Base-by-base conservation (phyloP, 2,888 invertebrate species). In the Stenodema calcarata region DNA sequence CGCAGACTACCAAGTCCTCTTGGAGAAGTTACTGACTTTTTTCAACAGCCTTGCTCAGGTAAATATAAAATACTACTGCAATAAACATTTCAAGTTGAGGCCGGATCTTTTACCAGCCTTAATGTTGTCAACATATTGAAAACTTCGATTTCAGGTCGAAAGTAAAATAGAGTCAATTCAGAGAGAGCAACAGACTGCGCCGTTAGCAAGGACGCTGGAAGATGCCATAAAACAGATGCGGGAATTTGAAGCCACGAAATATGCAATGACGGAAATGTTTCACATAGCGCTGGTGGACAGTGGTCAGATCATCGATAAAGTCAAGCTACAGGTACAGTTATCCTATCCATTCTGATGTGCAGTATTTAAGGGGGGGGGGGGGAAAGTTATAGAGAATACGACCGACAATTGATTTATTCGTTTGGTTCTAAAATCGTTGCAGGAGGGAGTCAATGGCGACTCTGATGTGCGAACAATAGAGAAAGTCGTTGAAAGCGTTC, bases 391-490 rank as follows among this genome's bases (percentile, higher is more conserved):
- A n/a, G n/a, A n/a, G n/a, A n/a, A n/a, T n/a, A n/a, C n/a, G n/a
- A n/a, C n/a, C n/a, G n/a, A n/a, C n/a, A n/a, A n/a, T n/a, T n/a
- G n/a, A n/a, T n/a, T n/a, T n/a, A n/a, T n/a, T n/a, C n/a, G 35
- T 35, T 35, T 2, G 35, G 6, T 47, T 47, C 12, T 47, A 12
- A 47, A 47, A 35, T 28, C 35, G 6, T 69, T 87, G 9, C 79
- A 88, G 87, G 87, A 88, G 92, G 96, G 95, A 90, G 95, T 95
- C 78, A 92, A 93, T 82, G 94, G 94, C 81, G 93, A 93, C 89
- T 93, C 94, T 89, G 96, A 96, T 90, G 93, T 94, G 80, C 93
- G 94, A 89, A 94, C 94, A 90, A 92, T 96, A 82, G 92, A 94
- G 89, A 92, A 93, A 89, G 91, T 94, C 76, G 91, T 95, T 88